phyloP scores from a whole-genome alignment of 2,888 invertebrate genomes.

The Pachymerium ferrugineum region DNA sequence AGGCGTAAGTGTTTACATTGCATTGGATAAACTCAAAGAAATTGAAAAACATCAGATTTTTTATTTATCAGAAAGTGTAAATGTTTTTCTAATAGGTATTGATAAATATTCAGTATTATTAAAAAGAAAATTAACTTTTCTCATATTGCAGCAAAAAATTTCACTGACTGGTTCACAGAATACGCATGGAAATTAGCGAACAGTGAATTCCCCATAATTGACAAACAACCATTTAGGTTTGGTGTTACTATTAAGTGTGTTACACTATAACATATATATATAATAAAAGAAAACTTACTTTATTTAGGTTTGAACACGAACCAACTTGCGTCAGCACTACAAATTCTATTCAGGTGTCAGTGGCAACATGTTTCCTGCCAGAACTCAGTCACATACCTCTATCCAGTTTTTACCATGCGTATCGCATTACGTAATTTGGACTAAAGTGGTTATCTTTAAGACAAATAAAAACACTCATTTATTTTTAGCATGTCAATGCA shows the following conservation, averaged over 20 bases:
- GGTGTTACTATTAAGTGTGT: background rate
- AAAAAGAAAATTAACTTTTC: background rate
- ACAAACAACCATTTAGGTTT: conserved; percentile 38
- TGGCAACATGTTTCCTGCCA: conserved; percentile 42
- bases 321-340: conserved; percentile 41
- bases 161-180: conserved; percentile 37
- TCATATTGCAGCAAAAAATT: conserved; percentile 36
- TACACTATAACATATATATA: background rate
- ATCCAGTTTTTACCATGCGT: conserved; percentile 41
- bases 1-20: background rate
- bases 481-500: conserved; percentile 43
- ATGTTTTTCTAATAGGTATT: conserved; percentile 9
- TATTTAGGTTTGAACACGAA: conserved; percentile 40
- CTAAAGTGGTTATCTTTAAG: background rate
- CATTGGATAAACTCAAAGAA: background rate
- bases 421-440: conserved; percentile 42
- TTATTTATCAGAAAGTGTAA: background rate
- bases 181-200: conserved; percentile 37
- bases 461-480: background rate
- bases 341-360: conserved; percentile 41
- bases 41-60: background rate
- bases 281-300: no score
- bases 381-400: conserved; percentile 41
- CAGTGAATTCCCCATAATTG: conserved; percentile 36
- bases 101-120: background rate